Evolutionary conservation across 2,888 invertebrate species (phyloP).

Genomic region (Nudaria mundana): DNA sequence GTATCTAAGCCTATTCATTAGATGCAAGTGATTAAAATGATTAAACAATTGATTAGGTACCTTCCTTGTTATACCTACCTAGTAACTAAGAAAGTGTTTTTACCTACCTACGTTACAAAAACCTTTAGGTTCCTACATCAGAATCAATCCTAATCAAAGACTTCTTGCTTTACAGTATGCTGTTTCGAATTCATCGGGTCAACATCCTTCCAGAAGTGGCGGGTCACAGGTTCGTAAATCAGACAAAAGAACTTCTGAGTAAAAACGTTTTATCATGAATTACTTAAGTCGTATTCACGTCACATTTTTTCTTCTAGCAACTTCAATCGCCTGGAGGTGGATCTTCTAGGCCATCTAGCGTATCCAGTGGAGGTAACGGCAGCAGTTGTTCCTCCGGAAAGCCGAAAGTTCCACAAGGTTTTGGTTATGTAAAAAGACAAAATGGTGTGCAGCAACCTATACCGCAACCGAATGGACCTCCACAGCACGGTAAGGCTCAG

Average conservation of each 20-base stretch:
- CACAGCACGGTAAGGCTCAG: constrained; percentile 67
- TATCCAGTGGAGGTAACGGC: constrained; percentile 78
- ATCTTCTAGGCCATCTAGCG: constrained; percentile 68
- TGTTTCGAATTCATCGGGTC: constrained; percentile 53
- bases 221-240: constrained; percentile 70
- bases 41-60: no score
- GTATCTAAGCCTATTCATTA: no score
- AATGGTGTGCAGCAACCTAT: constrained; percentile 81
- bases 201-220: constrained; percentile 64
- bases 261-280: no score
- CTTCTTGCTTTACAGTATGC: constrained; percentile 56
- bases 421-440: constrained; percentile 91
- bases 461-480: constrained; percentile 59
- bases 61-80: no score
- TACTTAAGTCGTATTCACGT: no score
- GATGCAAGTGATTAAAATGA: no score
- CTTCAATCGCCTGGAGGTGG: constrained; percentile 78
- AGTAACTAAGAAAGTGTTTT: no score
- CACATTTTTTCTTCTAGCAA: constrained; percentile 9
- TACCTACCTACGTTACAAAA: no score
- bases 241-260: background rate
- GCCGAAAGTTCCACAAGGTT: constrained; percentile 91
- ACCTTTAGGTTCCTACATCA: no score
- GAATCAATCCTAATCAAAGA: no score
- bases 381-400: constrained; percentile 79